Evolutionary conservation across 2,113 vertebrate species (phyloP).

Genomic region (Ascaphus truei): DNA sequence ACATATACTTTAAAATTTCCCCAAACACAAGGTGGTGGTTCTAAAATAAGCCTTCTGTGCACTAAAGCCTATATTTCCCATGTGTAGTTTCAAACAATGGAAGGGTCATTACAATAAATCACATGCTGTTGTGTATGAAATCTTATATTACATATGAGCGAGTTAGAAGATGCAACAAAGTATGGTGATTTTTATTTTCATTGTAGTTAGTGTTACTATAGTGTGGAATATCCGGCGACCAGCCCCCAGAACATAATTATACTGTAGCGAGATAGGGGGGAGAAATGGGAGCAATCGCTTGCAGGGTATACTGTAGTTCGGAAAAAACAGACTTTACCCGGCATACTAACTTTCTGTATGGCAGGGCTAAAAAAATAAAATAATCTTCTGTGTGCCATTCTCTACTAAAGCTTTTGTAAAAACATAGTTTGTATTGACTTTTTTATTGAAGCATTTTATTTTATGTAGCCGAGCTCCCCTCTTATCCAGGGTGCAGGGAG

Average conservation of each 20-base stretch:
- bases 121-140: conserved; percentile 64
- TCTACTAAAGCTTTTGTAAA: too few relatives aligned
- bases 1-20: conserved; percentile 73
- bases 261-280: conserved; percentile 67
- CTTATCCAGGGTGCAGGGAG: too few relatives aligned
- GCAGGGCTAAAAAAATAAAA: too few relatives aligned
- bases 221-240: conserved; percentile 65
- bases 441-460: too few relatives aligned
- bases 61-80: conserved; percentile 72
- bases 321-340: too few relatives aligned
- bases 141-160: conserved; percentile 62
- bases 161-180: conserved; percentile 66
- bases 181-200: conserved; percentile 74
- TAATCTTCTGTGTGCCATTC: too few relatives aligned
- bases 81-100: conserved; percentile 70
- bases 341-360: too few relatives aligned
- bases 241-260: conserved; percentile 83
- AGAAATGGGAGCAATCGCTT: conserved; percentile 60
- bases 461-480: too few relatives aligned
- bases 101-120: conserved; percentile 72
- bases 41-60: conserved; percentile 85
- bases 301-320: conserved; percentile 70
- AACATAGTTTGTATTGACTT: too few relatives aligned
- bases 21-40: conserved; percentile 66
- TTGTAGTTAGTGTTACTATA: conserved; percentile 66